A percentile compares a stretch with the other conserved stretches of the same genome.
Conservation (phyloP, 2,888 invertebrate genomes). For the Aricia artaxerxes region DNA sequence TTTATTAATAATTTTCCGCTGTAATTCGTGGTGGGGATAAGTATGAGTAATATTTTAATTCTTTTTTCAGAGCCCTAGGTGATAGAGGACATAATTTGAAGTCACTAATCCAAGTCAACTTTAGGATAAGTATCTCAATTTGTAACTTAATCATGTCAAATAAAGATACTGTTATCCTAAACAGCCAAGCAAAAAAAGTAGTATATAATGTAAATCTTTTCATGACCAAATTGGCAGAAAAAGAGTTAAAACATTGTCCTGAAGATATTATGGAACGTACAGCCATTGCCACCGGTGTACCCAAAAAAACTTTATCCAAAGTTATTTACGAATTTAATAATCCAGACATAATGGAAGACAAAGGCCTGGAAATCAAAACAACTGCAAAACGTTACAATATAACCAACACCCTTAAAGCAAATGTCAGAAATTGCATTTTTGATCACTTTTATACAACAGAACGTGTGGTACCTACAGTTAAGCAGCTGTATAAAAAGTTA, state of each 20-base stretch:
- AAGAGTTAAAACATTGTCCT: not conserved
- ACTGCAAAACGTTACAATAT: not conserved
- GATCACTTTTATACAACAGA: not conserved
- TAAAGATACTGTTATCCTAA: not conserved
- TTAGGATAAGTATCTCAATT: not conserved
- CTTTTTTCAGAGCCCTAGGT: not conserved
- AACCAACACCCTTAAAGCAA: not conserved
- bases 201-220: conserved; percentile 6
- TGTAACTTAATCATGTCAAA: not conserved
- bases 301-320: not conserved
- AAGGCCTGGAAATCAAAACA: not conserved
- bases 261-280: not conserved
- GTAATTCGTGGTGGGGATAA: not conserved
- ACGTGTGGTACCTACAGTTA: not conserved
- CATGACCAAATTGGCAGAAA: not conserved
- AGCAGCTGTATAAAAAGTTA: not conserved
- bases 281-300: not conserved
- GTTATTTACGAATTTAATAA: not conserved
- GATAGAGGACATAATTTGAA: not conserved
- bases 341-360: not conserved
- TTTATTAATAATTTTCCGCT: no score
- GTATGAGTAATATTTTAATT: not conserved
- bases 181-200: not conserved
- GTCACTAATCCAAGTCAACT: not conserved
- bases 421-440: not conserved